Evolutionary conservation across 2,113 vertebrate species (phyloP).

Genomic region (Puntigrus tetrazona): DNA sequence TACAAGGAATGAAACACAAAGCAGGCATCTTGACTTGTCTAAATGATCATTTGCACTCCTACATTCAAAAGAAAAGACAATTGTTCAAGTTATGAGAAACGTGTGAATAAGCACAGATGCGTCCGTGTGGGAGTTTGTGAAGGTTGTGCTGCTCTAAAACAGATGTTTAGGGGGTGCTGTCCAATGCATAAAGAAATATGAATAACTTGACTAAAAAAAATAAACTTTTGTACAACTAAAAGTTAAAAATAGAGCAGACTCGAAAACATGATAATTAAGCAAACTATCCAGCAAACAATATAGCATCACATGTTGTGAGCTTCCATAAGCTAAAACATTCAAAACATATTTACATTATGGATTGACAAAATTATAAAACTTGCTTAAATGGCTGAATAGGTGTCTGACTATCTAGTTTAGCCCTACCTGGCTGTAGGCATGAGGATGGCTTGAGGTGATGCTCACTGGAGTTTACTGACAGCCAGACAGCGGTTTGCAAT

Average conservation of each 20-base stretch:
- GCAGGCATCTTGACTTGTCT: neutral
- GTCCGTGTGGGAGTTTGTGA: conserved; percentile 26
- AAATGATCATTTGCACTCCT: neutral
- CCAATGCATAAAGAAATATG: neutral
- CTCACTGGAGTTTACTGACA: neutral
- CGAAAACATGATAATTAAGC: neutral
- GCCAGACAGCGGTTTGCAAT: neutral
- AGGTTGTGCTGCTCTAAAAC: conserved; percentile 2
- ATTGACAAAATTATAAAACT: neutral
- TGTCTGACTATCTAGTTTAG: neutral
- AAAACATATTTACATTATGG: neutral
- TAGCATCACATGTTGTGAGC: neutral
- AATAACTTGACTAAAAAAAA: neutral
- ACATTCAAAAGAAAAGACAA: neutral
- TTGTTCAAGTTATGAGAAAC: conserved; percentile 31
- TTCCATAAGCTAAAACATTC: neutral
- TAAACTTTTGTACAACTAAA: neutral
- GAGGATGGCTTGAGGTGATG: conserved; percentile 23
- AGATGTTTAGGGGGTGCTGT: neutral
- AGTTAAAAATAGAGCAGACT: neutral
- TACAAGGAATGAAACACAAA: neutral
- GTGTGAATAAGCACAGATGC: conserved; percentile 39
- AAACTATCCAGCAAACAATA: neutral
- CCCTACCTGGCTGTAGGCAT: conserved; percentile 73
- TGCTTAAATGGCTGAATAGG: neutral